Evolutionary conservation across 1,140 invertebrate genomes (phyloP), one percentile per base, ranked within the genome.

Genomic region (Hylaeus anthracinus): DNA sequence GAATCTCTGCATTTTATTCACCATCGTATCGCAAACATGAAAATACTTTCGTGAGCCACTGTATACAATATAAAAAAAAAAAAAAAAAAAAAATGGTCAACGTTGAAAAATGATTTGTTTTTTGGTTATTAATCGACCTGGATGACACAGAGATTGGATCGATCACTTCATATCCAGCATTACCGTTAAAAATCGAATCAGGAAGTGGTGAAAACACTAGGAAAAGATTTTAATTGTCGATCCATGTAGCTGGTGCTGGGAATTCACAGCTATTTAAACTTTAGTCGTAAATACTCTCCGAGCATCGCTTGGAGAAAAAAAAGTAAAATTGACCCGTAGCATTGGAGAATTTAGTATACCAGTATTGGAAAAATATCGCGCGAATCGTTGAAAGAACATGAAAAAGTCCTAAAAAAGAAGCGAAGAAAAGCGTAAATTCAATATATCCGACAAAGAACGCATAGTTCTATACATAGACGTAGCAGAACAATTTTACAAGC

Each of bases 401-500:
- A 12, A 53, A 39, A 48, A 63, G 45, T 26, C 37, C 43, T 5
- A 61, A 63, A 73, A 63, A 63, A 63, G 64, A 43, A 8, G 9
- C 51, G 5, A 48, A 45, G 4, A 37, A 15, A 63, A 3, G 37
- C 6, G 8, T 72, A 5, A 58, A 74, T 51, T 14, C 37, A 74
- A 64, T 5, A 10, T 64, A 55, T 74, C 8, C 37, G 72, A 74
- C 48, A 65, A 65, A 10, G 48, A 53, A 74, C 9, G 14, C n/a
- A 55, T 26, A 51, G 48, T 51, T 8, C 43, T 45, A 5, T 45
- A 45, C 3, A 5, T 51, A 51, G 6, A 51, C 3, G 4, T 5
- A 51, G 5, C 43, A 45, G 26, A 26, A 26, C 26, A 45, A 45
- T 51, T 51, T 51, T 8, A 51, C 48, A 51, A 51, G 6, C 6